phyloP scores from a whole-genome alignment of 1,140 invertebrate species.

The Littorina saxatilis region DNA sequence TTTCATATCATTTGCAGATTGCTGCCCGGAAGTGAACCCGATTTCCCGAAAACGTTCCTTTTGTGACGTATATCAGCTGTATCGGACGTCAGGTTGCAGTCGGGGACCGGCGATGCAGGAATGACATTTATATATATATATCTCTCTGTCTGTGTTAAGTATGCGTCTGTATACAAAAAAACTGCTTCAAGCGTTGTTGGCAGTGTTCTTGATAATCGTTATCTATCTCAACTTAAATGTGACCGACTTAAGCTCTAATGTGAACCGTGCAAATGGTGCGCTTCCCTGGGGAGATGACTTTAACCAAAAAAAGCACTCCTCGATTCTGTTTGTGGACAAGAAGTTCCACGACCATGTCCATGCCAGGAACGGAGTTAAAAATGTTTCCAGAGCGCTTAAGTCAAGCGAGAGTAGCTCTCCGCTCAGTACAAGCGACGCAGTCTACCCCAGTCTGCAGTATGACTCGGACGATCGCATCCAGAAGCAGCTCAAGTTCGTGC shows the following conservation, averaged over 20 bases:
- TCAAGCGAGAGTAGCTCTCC: neutral
- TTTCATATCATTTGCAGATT: too few species aligned
- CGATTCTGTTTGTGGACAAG: neutral
- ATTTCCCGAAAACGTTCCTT: too few species aligned
- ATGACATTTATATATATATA: too few species aligned
- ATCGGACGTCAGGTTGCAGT: too few species aligned
- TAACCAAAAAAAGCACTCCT: conserved; percentile 25
- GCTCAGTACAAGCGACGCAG: neutral
- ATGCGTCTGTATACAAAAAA: conserved; percentile 45
- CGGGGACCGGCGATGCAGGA: too few species aligned
- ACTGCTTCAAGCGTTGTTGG: conserved; percentile 32
- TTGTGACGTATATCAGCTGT: too few species aligned
- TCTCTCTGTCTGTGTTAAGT: too few species aligned
- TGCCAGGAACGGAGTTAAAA: neutral
- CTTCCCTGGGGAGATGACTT: conserved; percentile 16
- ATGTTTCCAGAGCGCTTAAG: neutral
- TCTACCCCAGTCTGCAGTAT: conserved; percentile 54
- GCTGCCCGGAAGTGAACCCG: too few species aligned
- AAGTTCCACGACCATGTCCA: conserved; percentile 47
- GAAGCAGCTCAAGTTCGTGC: conserved; percentile 57
- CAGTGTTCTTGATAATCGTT: conserved; percentile 35
- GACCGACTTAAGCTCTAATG: conserved; percentile 14
- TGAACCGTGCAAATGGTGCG: conserved; percentile 25
- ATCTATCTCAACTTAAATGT: conserved; percentile 54
- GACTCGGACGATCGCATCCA: conserved; percentile 59